Conservation (phyloP, 2,888 invertebrate species). For the Malthinus flaveolus region DNA sequence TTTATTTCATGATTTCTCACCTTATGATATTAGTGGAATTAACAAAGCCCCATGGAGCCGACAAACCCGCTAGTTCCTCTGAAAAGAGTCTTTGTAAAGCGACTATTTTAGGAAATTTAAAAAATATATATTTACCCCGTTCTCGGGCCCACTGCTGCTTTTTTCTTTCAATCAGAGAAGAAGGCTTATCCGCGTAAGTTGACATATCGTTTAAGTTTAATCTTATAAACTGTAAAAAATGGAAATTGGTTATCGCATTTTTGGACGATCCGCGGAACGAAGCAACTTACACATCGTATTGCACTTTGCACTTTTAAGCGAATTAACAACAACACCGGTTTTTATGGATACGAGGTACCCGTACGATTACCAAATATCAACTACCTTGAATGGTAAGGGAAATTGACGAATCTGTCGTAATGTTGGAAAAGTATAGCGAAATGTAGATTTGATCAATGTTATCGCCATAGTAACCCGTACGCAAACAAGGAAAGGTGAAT, state of each 20-base stretch:
- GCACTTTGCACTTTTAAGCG: slow-evolving; percentile 2
- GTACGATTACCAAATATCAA: slow-evolving; percentile 12
- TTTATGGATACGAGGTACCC: slow-evolving; percentile 9
- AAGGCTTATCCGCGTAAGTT: slow-evolving; percentile 40
- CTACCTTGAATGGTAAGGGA: slow-evolving; percentile 22
- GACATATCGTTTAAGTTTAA: slow-evolving; percentile 40
- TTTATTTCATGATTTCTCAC: slow-evolving; percentile 16
- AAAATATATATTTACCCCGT: slow-evolving; percentile 67
- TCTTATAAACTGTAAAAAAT: slow-evolving; percentile 2
- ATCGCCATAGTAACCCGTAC: slow-evolving; percentile 45
- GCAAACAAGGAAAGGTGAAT: slow-evolving; percentile 49
- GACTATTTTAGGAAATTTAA: neutral
- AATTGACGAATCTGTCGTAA: slow-evolving; percentile 24
- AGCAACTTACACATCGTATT: neutral
- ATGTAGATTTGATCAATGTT: slow-evolving; percentile 48
- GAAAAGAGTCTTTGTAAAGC: slow-evolving; percentile 44
- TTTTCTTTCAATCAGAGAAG: slow-evolving; percentile 82
- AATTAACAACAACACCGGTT: neutral
- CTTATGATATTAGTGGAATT: slow-evolving; percentile 13
- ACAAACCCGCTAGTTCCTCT: slow-evolving; percentile 82
- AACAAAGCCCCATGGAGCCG: slow-evolving; percentile 70
- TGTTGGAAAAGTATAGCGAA: slow-evolving; percentile 14
- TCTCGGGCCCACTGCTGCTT: slow-evolving; percentile 92
- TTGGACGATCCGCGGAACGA: neutral
- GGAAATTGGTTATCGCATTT: neutral